phyloP scores from a whole-genome alignment of 2,113 vertebrate genomes.

The Phylloscopus trochiloides region DNA sequence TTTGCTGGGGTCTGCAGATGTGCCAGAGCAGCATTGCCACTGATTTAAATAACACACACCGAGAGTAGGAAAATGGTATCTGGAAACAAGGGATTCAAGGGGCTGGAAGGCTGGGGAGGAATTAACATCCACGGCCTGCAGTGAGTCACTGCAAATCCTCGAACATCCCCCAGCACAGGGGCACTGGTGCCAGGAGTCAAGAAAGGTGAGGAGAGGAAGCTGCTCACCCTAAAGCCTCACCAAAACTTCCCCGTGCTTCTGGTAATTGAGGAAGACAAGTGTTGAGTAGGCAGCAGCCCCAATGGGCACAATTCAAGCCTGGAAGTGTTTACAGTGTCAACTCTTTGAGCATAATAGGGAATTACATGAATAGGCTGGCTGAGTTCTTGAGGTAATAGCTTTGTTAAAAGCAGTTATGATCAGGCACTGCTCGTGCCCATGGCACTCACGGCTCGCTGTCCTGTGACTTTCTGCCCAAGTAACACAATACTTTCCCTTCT shows the following conservation, averaged over 20 bases:
- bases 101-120: neutral
- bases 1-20: neutral
- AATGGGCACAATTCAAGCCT: neutral
- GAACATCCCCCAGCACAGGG: neutral
- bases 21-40: neutral
- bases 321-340: neutral
- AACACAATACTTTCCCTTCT: neutral
- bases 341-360: neutral
- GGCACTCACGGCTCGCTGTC: neutral
- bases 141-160: neutral
- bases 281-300: neutral
- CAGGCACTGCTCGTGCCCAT: neutral
- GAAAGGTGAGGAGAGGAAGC: neutral
- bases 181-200: no score
- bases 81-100: neutral
- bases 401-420: slow-evolving; percentile 44
- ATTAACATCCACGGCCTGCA: neutral
- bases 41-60: neutral
- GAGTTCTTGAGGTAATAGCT: slow-evolving; percentile 20
- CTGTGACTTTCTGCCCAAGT: neutral
- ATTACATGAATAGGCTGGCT: slow-evolving; percentile 9
- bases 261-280: neutral
- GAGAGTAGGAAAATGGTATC: neutral
- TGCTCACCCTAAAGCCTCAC: neutral
- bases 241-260: neutral